Evolutionary conservation across 1,140 invertebrate genomes (phyloP), one percentile per base, ranked within the genome.

Genomic region (Akabosia matsudoensis): DNA sequence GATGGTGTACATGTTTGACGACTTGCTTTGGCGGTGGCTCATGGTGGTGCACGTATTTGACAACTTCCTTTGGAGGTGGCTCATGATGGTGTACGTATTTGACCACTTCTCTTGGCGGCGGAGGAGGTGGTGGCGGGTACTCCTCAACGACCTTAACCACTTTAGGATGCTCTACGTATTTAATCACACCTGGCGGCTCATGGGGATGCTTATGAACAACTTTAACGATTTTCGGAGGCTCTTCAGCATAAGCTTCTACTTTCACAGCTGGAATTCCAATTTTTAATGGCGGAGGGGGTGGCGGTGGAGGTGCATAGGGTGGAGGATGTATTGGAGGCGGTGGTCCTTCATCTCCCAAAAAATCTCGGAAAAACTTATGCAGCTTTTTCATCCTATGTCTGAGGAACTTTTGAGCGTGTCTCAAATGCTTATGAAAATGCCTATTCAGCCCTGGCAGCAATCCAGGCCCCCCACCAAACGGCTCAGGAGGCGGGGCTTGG

Each of bases 351-450:
- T 67, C 61, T 7, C 26, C 24, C 61, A 67, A 31, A 31, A 67
- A 67, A 67, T 67, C 61, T 4, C 61, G 7, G 28, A 67, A 67
- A 31, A 67, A 67, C n/a, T 67, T 67, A 67, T 67, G 61, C 28
- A 67, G 30, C 61, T 67, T 67, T 31, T 67, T 67, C 61, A 67
- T 67, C 10, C 61, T 24, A 67, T 67, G 61, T 13, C 30, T 3
- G 7, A 67, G n/a, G 14, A 67, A 67, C 30, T 31, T 28, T 28
- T 28, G 28, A 4, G 61, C 61, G n/a, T 67, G 61, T 30, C 30
- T 3, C 4, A 67, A 31, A 31, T 67, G 61, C n/a, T 67, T 67
- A 2, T 67, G 61, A 31, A 67, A 30, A 67, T 67, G 61, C 28
- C 31, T 67, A 3, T 24, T 24, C 3, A 67, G 31, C 13, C 31